These are phyloP conservation scores for Nycteola revayana DNA, from an alignment of 2,888 invertebrate genomes.

Conservation along the genomic window DNA sequence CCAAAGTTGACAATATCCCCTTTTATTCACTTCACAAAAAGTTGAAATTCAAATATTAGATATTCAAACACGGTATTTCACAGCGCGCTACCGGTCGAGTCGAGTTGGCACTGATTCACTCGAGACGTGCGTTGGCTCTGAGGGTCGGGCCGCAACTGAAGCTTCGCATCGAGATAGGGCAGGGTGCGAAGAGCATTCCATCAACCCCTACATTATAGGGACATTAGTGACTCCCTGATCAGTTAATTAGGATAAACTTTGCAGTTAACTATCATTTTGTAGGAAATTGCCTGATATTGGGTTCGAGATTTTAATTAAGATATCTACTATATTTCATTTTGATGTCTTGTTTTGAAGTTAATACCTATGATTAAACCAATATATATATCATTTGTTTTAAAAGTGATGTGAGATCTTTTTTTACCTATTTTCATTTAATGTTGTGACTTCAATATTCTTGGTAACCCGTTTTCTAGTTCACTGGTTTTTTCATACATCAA, in stretches of 20 bases:
- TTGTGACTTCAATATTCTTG: too few species aligned
- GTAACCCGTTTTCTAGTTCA: too few species aligned
- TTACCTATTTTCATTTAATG: too few species aligned
- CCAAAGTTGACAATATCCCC: constrained; percentile 18
- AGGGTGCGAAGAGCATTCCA: constrained; percentile 37
- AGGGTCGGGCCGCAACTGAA: constrained; percentile 27
- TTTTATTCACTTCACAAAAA: constrained; percentile 31
- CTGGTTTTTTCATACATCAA: too few species aligned
- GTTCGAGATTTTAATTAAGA: too few species aligned
- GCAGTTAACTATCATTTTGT: constrained; percentile 24
- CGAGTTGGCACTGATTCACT: constrained; percentile 5
- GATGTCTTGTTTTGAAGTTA: too few species aligned
- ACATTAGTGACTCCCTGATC: constrained; percentile 36
- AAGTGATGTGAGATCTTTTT: too few species aligned
- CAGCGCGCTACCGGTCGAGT: constrained; percentile 27
- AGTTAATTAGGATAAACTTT: constrained; percentile 38
- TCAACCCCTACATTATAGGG: constrained; percentile 35
- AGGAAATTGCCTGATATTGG: constrained; percentile 19
- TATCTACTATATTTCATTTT: too few species aligned
- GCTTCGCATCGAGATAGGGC: constrained; percentile 24
- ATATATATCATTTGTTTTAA: too few species aligned
- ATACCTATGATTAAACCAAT: too few species aligned
- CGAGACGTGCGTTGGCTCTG: constrained; percentile 23
- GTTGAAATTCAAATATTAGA: background rate
- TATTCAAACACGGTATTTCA: constrained; percentile 28